phyloP scores from a whole-genome alignment of 2,797 vertebrate genomes.

The Myotis daubentonii region DNA sequence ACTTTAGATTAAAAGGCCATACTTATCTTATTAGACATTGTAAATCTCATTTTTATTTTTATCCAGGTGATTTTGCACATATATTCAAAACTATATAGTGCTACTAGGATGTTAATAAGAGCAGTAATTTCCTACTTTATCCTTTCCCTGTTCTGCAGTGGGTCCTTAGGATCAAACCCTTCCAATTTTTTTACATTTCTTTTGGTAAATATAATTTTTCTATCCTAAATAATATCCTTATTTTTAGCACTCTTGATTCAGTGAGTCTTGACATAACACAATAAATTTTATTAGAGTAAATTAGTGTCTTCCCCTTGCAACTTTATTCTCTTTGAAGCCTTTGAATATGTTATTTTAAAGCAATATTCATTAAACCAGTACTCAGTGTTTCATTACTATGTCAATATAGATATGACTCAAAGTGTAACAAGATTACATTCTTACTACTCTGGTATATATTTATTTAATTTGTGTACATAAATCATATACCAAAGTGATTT shows the following conservation, averaged over 20 bases:
- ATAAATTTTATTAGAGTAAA: not conserved
- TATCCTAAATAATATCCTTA: not conserved
- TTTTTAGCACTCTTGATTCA: not conserved
- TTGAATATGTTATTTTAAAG: not conserved
- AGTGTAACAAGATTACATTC: not conserved
- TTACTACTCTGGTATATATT: not conserved
- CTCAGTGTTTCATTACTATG: not conserved
- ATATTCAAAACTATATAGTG: not conserved
- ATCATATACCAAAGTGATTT: not conserved
- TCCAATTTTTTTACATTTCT: not conserved
- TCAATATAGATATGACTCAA: not conserved
- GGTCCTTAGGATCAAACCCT: not conserved
- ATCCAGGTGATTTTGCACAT: not conserved
- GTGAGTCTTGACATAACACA: not conserved
- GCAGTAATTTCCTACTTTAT: not conserved
- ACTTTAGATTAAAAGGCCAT: not conserved
- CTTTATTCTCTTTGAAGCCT: not conserved
- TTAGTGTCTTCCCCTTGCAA: not conserved
- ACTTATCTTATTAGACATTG: not conserved
- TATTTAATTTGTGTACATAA: not conserved
- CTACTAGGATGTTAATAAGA: not conserved
- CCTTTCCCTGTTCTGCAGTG: not conserved
- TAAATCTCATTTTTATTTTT: constrained; percentile 19
- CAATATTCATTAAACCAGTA: not conserved
- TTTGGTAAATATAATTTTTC: not conserved